Evolutionary conservation across 2,113 vertebrate genomes (phyloP).

Genomic region (Lagopus muta): DNA sequence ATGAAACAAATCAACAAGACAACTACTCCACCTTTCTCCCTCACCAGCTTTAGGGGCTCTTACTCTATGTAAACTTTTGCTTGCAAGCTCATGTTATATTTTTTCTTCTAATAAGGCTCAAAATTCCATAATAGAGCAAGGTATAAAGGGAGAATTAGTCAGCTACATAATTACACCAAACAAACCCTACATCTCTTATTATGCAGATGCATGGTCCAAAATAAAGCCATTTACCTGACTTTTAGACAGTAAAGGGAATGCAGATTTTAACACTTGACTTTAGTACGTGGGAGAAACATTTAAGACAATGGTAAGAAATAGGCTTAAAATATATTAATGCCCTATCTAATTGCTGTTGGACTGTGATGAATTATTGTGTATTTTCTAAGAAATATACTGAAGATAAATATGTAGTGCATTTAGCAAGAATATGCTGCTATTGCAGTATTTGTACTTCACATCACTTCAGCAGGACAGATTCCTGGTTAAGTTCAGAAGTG

Average conservation of each 20-base stretch:
- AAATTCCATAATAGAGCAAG: neutral
- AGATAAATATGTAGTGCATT: fast-evolving
- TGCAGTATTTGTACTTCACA: neutral
- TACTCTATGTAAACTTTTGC: neutral
- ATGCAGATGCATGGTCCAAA: neutral
- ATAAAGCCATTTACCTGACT: neutral
- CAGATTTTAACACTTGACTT: neutral
- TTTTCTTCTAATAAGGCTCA: neutral
- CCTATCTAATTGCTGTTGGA: too few species aligned
- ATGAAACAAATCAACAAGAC: neutral
- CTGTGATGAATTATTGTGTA: neutral
- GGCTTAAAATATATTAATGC: neutral
- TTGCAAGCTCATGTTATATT: neutral
- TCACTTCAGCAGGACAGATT: neutral
- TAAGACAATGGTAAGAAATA: neutral
- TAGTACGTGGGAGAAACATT: neutral
- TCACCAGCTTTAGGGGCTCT: neutral
- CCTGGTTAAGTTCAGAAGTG: neutral
- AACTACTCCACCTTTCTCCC: neutral
- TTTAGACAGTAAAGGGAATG: neutral
- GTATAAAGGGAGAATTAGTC: neutral
- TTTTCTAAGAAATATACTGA: neutral
- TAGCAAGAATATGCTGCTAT: neutral
- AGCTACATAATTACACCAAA: neutral
- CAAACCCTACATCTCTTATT: neutral